Evolutionary conservation across 2,888 invertebrate species (phyloP), one percentile per base, ranked within the genome.

Genomic region (Xanthorhoe designata): DNA sequence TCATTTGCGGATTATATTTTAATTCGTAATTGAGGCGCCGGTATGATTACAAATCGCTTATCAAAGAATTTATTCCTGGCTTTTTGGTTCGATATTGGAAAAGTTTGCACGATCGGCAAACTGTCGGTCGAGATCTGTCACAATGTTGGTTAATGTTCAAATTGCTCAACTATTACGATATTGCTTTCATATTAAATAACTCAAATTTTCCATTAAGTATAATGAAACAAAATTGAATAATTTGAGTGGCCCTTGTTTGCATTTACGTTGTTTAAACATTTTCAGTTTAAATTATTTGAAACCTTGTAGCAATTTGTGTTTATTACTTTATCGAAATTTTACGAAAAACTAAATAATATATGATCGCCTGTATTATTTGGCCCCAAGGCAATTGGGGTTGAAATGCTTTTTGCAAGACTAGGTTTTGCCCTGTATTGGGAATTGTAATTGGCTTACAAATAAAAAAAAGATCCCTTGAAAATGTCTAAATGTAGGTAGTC

Each of bases 41-140:
- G 83, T 82, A 86, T 89, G 88, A 90, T 90, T 89, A 88, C 87
- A 89, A 91, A 91, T 90, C 86, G 87, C 87, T 90, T 89, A 90
- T 89, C 88, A 84, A 89, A 88, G 87, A 84, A 86, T 87, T 71
- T n/a, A n/a, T 76, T 72, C 72, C 61, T 60, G 79, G 87, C 85
- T 88, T 88, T 85, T 80, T 80, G 78, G 78, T 78, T 76, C 77
- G 86, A 85, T 89, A 90, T 91, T 90, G 90, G 87, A 86, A 88
- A 90, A 90, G 83, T 91, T 91, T 80, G 68, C 75, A 78, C 83
- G 80, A 87, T 87, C 81, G 79, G 82, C 83, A 84, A 47, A 86
- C 84, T 83, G 85, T 86, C 85, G 82, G 68, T 63, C 71, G 73
- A 78, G 82, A 79, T 84, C 87, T 86, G 83, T 85, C 86, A 87